These are phyloP conservation scores for Danaus plexippus DNA, from an alignment of 1,140 invertebrate species.

Conservation along the genomic window DNA sequence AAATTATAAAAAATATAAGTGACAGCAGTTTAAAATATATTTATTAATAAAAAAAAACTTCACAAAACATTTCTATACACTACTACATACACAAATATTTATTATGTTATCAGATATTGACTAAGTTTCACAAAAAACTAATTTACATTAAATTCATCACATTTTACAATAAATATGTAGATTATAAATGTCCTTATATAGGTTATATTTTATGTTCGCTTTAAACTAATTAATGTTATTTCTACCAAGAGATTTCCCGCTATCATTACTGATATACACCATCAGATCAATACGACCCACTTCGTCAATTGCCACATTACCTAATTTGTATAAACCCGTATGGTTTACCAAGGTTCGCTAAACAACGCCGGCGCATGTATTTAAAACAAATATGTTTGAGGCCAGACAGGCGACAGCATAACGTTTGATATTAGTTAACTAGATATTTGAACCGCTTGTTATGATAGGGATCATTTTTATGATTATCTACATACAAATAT, in stretches of 20 bases:
- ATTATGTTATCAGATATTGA: no score
- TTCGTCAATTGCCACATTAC: constrained; percentile 54
- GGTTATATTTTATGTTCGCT: no score
- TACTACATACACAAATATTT: no score
- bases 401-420: constrained; percentile 10
- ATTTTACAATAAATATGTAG: no score
- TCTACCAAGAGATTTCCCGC: neutral
- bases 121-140: no score
- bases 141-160: no score
- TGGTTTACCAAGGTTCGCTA: constrained; percentile 35
- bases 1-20: no score
- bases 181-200: no score
- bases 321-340: constrained; percentile 62
- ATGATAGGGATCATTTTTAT: neutral
- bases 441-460: constrained; percentile 1
- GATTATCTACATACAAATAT: neutral
- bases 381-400: constrained; percentile 19
- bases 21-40: no score
- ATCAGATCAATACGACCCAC: constrained; percentile 39
- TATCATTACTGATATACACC: constrained; percentile 14
- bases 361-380: constrained; percentile 1
- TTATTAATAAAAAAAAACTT: no score
- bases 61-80: no score
- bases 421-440: constrained; percentile 9
- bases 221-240: no score